phyloP scores from a whole-genome alignment of 1,140 invertebrate genomes.

The Platyura marginata region DNA sequence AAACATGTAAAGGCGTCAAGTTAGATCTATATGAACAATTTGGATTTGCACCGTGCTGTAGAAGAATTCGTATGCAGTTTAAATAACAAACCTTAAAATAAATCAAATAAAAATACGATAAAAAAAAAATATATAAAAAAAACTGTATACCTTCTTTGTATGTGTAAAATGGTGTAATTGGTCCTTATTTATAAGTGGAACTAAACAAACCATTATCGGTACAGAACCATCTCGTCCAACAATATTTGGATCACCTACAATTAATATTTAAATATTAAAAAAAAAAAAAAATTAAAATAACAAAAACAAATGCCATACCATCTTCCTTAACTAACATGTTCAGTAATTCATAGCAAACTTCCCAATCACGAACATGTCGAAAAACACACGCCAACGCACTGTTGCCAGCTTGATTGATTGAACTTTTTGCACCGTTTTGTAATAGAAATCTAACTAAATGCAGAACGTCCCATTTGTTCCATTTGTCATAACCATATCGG shows the following conservation, averaged over 20 bases:
- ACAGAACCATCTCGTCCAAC: conserved; percentile 50
- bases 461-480: conserved; percentile 55
- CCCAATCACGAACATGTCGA: conserved; percentile 56
- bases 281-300: neutral
- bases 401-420: conserved; percentile 50
- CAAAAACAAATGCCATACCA: conserved; percentile 20
- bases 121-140: neutral
- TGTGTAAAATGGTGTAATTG: conserved; percentile 54
- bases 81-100: conserved; percentile 44
- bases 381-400: conserved; percentile 50
- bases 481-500: conserved; percentile 43
- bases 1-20: conserved; percentile 48
- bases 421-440: conserved; percentile 42
- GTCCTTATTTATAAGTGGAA: conserved; percentile 56
- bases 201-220: conserved; percentile 52
- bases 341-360: conserved; percentile 50
- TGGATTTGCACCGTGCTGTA: conserved; percentile 50
- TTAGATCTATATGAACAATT: conserved; percentile 51
- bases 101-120: conserved; percentile 3
- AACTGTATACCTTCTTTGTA: conserved; percentile 40
- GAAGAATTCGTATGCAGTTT: conserved; percentile 48
- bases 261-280: too few relatives aligned
- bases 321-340: conserved; percentile 50
- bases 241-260: conserved; percentile 38
- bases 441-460: conserved; percentile 41